Percentiles rank a stretch among this genome's conserved stretches.
Conservation (phyloP, 2,797 vertebrate genomes). For the Coccyzus lansbergi region DNA sequence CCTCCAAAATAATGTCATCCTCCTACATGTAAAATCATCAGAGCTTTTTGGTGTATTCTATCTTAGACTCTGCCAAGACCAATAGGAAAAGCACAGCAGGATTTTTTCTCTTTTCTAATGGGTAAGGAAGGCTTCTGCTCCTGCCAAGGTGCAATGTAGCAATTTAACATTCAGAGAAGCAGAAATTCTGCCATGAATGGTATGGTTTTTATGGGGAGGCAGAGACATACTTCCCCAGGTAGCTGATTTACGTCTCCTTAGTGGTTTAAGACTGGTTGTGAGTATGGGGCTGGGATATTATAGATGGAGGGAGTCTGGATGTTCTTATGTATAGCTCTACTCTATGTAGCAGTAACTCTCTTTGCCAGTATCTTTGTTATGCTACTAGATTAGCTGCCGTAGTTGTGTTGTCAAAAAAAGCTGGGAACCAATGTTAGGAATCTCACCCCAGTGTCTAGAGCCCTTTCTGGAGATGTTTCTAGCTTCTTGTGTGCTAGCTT, state of each 20-base stretch:
- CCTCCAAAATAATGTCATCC: neutral
- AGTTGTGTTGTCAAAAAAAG: neutral
- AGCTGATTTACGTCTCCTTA: neutral
- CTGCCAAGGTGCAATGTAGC: rapidly evolving
- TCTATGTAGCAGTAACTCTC: neutral
- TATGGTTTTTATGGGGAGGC: neutral
- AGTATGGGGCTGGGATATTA: neutral
- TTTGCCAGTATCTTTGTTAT: neutral
- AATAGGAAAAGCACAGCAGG: neutral
- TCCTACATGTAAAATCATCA: neutral
- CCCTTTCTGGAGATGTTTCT: neutral
- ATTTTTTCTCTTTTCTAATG: neutral
- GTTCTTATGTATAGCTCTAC: neutral
- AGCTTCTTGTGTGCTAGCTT: neutral
- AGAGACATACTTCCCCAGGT: neutral
- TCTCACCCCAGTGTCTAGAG: neutral
- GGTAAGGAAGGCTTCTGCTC: neutral
- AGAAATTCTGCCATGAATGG: neutral
- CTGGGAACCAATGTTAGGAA: neutral
- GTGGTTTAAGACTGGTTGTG: neutral
- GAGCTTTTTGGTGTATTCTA: neutral
- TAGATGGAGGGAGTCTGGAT: neutral
- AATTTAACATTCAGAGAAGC: neutral
- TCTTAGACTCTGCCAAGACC: neutral
- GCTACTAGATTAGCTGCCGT: neutral